These are phyloP conservation scores for Pitta sordida DNA, from an alignment of 2,113 vertebrate species.

Conservation along the genomic window DNA sequence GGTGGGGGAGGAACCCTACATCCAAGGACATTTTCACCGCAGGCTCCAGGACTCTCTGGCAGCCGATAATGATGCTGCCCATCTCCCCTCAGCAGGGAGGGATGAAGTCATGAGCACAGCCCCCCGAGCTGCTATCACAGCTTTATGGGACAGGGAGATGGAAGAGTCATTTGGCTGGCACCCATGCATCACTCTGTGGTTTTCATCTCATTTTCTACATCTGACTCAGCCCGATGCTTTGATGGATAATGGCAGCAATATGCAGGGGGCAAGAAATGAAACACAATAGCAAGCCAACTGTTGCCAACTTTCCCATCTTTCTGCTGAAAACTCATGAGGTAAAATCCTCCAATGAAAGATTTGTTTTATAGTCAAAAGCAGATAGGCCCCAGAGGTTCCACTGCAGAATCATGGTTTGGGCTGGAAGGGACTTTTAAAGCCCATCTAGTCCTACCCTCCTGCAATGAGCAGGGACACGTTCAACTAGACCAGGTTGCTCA, in stretches of 20 bases:
- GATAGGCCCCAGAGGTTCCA: not conserved
- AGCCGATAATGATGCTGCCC: not conserved
- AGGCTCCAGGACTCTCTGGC: not conserved
- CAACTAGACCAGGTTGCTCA: not conserved
- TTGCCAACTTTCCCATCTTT: not conserved
- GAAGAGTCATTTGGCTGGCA: not conserved
- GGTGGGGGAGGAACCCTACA: not conserved
- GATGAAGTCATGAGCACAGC: not conserved
- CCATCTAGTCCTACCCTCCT: not conserved
- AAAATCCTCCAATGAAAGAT: not conserved
- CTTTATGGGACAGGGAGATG: not conserved
- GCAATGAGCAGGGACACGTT: not conserved
- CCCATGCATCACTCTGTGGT: not conserved
- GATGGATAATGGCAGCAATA: not conserved
- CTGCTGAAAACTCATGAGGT: not conserved
- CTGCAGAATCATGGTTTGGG: not conserved
- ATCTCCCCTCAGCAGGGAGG: not conserved
- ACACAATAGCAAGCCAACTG: not conserved
- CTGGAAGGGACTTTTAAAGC: not conserved
- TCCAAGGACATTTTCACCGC: not conserved
- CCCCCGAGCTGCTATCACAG: not conserved
- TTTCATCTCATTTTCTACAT: not conserved
- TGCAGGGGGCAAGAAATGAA: not conserved
- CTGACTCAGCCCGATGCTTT: slow-evolving; percentile 23
- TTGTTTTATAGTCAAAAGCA: not conserved